Percentiles rank a stretch among this genome's conserved stretches.
Evolutionary conservation across 2,797 vertebrate species (phyloP).

Genomic region (Neomorphus geoffroyi): DNA sequence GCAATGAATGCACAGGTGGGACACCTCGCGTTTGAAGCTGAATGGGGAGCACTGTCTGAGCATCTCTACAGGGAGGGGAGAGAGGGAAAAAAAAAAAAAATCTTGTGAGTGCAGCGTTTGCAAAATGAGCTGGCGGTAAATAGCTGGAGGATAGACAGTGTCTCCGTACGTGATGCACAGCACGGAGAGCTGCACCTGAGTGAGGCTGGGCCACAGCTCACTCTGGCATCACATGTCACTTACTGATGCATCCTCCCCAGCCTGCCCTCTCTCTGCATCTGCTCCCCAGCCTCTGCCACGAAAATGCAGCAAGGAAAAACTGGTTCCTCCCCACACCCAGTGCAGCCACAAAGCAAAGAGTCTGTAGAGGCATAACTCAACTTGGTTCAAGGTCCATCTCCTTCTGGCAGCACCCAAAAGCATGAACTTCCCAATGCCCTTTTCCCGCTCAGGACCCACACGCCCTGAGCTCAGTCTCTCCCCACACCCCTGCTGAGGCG

Average conservation of each 20-base stretch:
- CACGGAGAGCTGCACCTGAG: slow-evolving; percentile 73
- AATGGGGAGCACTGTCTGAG: slow-evolving; percentile 46
- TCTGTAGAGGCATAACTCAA: not conserved
- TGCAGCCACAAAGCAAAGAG: not conserved
- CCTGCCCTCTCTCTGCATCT: slow-evolving; percentile 4
- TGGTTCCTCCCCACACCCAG: not conserved
- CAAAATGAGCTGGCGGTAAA: slow-evolving; percentile 72
- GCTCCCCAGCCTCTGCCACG: not conserved
- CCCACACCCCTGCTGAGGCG: not conserved
- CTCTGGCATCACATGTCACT: slow-evolving; percentile 44
- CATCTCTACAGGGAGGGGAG: slow-evolving; percentile 16
- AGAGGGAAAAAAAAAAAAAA: not conserved
- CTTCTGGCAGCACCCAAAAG: not conserved
- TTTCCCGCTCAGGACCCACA: not conserved
- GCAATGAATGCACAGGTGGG: not conserved
- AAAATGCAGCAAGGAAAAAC: slow-evolving; percentile 5
- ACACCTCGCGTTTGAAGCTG: not conserved
- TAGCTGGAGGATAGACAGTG: slow-evolving; percentile 69
- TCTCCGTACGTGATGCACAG: slow-evolving; percentile 69
- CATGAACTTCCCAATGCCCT: not conserved
- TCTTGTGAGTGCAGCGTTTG: slow-evolving; percentile 54
- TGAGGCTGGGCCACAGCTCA: slow-evolving; percentile 31
- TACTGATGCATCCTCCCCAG: slow-evolving; percentile 13
- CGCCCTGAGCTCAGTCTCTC: not conserved
- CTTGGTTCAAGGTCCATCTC: not conserved